Percentiles rank a stretch among this genome's conserved stretches.
phyloP scores from a whole-genome alignment of 2,113 vertebrate species.

The Onychostoma macrolepis region DNA sequence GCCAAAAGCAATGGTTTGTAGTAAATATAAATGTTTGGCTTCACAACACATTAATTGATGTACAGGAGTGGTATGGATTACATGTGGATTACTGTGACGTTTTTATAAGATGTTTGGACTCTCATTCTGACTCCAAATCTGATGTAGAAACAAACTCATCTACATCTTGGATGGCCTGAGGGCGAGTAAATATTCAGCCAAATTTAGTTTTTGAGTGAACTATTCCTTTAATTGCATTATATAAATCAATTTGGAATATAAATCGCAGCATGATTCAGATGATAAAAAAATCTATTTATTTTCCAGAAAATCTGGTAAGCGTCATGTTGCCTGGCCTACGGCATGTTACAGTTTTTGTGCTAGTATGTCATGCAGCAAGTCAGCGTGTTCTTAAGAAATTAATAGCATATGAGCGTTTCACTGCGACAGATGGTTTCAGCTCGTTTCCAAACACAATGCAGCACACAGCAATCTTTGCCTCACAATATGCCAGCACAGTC shows the following conservation, averaged over 20 bases:
- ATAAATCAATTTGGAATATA: neutral
- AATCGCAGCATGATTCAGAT: neutral
- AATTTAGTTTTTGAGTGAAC: neutral
- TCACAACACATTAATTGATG: no score
- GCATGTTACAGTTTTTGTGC: neutral
- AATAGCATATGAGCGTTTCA: neutral
- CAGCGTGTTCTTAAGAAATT: conserved; percentile 45
- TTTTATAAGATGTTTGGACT: no score
- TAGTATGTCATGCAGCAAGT: neutral
- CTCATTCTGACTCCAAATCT: neutral
- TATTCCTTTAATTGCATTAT: no score
- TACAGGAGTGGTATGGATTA: neutral
- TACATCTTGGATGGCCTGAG: no score
- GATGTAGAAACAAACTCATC: neutral
- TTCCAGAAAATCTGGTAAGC: neutral
- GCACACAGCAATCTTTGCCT: neutral
- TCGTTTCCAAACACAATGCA: conserved; percentile 12
- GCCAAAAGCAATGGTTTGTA: no score
- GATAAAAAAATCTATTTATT: neutral
- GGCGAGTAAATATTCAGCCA: neutral
- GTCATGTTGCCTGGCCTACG: neutral
- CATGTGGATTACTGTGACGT: neutral
- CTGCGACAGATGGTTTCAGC: conserved; percentile 19
- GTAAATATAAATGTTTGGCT: no score
- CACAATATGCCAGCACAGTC: conserved; percentile 16